Conservation (phyloP, 2,888 invertebrate species). For the Chydorus sphaericus region DNA sequence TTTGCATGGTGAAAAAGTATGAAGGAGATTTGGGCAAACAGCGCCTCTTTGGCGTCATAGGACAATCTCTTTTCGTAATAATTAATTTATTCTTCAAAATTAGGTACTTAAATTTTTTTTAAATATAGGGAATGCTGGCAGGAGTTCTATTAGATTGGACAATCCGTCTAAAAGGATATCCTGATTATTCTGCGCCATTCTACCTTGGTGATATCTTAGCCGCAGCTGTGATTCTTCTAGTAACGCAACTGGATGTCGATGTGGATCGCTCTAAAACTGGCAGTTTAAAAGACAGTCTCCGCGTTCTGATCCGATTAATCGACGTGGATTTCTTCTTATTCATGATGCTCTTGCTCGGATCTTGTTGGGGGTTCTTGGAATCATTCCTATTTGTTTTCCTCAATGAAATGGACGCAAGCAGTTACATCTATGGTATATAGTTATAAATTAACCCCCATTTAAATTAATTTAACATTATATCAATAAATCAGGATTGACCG, state of each 20-base stretch:
- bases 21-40: slow-evolving; percentile 63
- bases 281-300: slow-evolving; percentile 18
- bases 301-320: slow-evolving; percentile 58
- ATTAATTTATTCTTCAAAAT: not conserved
- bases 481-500: slow-evolving; percentile 54
- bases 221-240: slow-evolving; percentile 53
- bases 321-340: slow-evolving; percentile 65
- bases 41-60: slow-evolving; percentile 60
- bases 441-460: not conserved
- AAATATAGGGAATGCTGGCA: not conserved
- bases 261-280: slow-evolving; percentile 25
- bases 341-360: slow-evolving; percentile 65
- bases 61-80: slow-evolving; percentile 50
- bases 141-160: slow-evolving; percentile 6
- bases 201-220: slow-evolving; percentile 61
- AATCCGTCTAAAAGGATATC: slow-evolving; percentile 7
- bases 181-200: slow-evolving; percentile 73
- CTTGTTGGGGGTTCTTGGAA: slow-evolving; percentile 79
- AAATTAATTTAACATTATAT: not conserved
- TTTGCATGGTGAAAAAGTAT: slow-evolving; percentile 70
- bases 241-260: slow-evolving; percentile 61
- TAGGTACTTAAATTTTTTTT: not conserved
- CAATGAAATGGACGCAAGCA: slow-evolving; percentile 67
- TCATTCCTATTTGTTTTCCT: slow-evolving; percentile 74
- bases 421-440: slow-evolving; percentile 55